These are phyloP conservation scores for Malacoraja senta DNA, from an alignment of 2,797 vertebrate genomes.

Conservation along the genomic window DNA sequence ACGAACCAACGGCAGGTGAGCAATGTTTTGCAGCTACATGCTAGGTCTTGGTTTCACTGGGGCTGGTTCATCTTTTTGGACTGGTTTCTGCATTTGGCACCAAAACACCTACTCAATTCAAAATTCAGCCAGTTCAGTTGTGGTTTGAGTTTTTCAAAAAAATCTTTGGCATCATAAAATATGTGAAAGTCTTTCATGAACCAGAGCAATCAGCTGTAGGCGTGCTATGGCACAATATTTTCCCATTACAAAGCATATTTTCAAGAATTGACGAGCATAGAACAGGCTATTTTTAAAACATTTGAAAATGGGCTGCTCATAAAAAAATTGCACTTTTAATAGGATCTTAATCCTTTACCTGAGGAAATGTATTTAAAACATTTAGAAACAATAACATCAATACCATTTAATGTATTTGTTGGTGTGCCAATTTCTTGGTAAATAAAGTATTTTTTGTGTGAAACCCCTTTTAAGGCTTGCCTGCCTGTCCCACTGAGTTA, in stretches of 20 bases:
- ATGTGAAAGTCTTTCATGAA: background rate
- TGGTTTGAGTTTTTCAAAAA: background rate
- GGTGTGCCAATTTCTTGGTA: background rate
- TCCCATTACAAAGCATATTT: background rate
- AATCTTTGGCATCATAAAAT: background rate
- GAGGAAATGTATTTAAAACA: too few relatives aligned
- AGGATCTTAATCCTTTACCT: background rate
- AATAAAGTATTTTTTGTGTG: background rate
- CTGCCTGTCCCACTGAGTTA: too few relatives aligned
- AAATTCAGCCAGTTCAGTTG: too few relatives aligned
- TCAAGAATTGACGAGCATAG: background rate
- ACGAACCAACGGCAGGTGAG: conserved; percentile 65
- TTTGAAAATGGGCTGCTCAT: background rate
- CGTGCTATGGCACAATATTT: background rate
- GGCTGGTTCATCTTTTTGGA: background rate
- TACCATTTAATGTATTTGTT: background rate
- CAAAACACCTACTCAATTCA: background rate
- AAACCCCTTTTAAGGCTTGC: background rate
- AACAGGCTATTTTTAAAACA: too few relatives aligned
- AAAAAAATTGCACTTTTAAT: background rate
- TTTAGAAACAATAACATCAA: background rate
- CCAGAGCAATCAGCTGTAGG: background rate
- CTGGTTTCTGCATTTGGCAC: background rate
- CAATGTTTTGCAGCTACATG: background rate
- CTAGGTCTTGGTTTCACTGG: background rate